These are phyloP conservation scores for Lutjanus erythropterus DNA, from an alignment of 2,113 vertebrate genomes.

Conservation along the genomic window DNA sequence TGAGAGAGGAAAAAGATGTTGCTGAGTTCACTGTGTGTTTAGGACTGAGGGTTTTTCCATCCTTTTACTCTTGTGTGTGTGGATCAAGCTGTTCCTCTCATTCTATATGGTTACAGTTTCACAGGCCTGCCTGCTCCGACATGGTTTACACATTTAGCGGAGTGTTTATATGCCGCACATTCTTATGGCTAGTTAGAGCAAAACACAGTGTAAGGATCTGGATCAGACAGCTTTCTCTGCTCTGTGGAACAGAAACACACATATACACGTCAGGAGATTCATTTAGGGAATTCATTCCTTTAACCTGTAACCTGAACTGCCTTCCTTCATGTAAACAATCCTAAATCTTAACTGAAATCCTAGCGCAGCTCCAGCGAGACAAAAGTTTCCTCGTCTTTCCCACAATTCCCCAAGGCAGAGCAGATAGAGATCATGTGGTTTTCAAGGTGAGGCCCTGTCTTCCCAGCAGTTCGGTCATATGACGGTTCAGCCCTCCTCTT, in stretches of 20 bases:
- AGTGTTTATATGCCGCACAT: constrained; percentile 73
- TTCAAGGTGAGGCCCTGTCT: constrained; percentile 63
- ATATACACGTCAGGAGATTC: constrained; percentile 9
- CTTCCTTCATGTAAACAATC: constrained; percentile 5
- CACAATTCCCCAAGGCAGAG: constrained; percentile 41
- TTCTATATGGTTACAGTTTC: constrained; percentile 27
- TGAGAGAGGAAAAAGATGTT: neutral
- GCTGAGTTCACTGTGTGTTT: neutral
- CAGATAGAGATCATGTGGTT: constrained; percentile 59
- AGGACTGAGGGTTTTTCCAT: neutral
- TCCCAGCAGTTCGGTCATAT: constrained; percentile 61
- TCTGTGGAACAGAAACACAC: neutral
- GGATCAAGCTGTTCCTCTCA: constrained; percentile 6
- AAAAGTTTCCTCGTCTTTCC: neutral
- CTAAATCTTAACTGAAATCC: constrained; percentile 12
- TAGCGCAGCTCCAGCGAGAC: neutral
- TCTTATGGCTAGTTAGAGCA: constrained; percentile 60
- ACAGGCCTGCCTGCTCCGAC: neutral
- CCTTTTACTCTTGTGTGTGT: too few species aligned
- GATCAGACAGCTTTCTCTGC: neutral
- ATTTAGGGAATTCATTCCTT: constrained; percentile 33
- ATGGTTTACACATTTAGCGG: constrained; percentile 69
- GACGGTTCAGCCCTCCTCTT: constrained; percentile 43
- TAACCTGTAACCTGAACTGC: constrained; percentile 36
- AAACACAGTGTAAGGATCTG: constrained; percentile 50